These are phyloP conservation scores for Hyperoplus immaculatus DNA, from an alignment of 2,797 vertebrate species.

Conservation along the genomic window DNA sequence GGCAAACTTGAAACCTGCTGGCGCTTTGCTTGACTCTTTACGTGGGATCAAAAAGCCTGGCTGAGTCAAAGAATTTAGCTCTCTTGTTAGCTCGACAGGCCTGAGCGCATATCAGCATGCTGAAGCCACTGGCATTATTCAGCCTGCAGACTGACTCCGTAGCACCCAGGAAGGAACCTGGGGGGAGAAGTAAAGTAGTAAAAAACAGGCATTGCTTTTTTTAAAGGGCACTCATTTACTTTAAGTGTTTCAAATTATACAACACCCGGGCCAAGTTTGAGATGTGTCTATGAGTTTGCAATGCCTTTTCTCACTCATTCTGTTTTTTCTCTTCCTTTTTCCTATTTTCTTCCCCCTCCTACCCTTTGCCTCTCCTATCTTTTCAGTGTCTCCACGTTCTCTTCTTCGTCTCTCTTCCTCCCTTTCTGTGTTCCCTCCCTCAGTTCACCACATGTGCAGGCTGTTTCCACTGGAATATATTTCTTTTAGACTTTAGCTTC, in stretches of 20 bases:
- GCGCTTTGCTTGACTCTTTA: constrained; percentile 22
- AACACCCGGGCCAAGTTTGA: constrained; percentile 45
- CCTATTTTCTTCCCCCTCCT: constrained; percentile 9
- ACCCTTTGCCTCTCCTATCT: constrained; percentile 18
- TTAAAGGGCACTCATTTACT: constrained; percentile 65
- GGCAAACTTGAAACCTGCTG: constrained; percentile 24
- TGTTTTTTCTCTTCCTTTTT: constrained; percentile 11
- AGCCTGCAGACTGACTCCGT: constrained; percentile 30
- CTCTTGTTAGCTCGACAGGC: constrained; percentile 65
- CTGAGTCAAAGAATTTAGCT: constrained; percentile 64
- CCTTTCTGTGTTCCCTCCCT: constrained; percentile 22
- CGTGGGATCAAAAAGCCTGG: constrained; percentile 29
- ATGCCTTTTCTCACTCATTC: constrained; percentile 34
- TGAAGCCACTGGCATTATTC: constrained; percentile 50
- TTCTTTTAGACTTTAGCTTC: constrained; percentile 51
- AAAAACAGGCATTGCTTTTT: constrained; percentile 51
- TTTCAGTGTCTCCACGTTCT: constrained; percentile 13
- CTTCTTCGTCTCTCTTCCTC: constrained; percentile 33
- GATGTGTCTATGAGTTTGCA: constrained; percentile 46
- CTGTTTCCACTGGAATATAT: constrained; percentile 72
- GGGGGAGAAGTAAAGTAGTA: constrained; percentile 28
- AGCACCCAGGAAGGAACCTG: constrained; percentile 55
- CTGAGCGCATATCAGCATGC: constrained; percentile 76
- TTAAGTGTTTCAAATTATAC: constrained; percentile 72
- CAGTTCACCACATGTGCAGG: constrained; percentile 69